Conservation (phyloP, 2,113 vertebrate species). For the Channa argus region DNA sequence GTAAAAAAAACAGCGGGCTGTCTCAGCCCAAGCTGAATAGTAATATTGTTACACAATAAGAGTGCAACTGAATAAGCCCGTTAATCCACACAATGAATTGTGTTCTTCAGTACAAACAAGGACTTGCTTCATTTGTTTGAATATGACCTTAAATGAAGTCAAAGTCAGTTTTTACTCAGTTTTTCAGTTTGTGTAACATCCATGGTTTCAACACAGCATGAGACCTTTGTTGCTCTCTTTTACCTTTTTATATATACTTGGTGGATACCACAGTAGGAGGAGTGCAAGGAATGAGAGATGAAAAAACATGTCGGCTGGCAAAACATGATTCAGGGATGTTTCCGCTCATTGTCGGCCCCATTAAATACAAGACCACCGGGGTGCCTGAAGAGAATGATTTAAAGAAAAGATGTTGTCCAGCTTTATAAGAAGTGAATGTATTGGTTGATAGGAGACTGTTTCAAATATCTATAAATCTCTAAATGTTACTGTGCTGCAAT, state of each 20-base stretch:
- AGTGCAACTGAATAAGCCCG: conserved; percentile 29
- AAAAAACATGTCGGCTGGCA: not conserved
- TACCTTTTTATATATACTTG: too few relatives aligned
- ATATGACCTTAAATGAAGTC: not conserved
- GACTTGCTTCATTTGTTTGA: not conserved
- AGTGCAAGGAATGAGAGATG: not conserved
- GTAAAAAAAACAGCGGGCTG: conserved; percentile 51
- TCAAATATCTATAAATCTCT: not conserved
- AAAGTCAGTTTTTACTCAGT: not conserved
- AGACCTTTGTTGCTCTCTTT: not conserved
- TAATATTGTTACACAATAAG: conserved; percentile 32
- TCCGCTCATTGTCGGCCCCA: not conserved
- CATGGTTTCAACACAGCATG: conserved; percentile 10
- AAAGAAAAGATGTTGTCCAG: not conserved
- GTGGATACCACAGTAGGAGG: not conserved
- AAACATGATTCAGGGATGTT: too few relatives aligned
- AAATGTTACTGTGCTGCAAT: not conserved
- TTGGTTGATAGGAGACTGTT: too few relatives aligned
- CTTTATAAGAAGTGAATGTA: not conserved
- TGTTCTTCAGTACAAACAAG: conserved; percentile 22
- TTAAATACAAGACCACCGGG: not conserved
- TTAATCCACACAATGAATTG: conserved; percentile 12
- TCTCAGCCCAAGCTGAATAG: conserved; percentile 48
- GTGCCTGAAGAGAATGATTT: not conserved
- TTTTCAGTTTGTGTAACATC: not conserved